A percentile compares a stretch with the other conserved stretches of the same genome.
phyloP scores from a whole-genome alignment of 1,140 invertebrate genomes.

The Phymastichus coffea region DNA sequence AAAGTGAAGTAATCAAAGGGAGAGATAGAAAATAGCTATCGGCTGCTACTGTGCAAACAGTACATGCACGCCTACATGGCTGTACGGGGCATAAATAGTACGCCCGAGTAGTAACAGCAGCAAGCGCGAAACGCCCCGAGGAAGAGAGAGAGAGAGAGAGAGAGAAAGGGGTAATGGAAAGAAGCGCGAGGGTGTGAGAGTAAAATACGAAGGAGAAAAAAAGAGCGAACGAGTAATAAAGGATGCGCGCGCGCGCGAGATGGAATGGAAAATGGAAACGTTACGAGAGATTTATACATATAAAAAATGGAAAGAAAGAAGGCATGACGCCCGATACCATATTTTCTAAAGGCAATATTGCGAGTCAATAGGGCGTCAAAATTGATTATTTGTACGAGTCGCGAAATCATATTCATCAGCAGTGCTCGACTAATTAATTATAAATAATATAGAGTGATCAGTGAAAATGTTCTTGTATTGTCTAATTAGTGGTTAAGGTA shows the following conservation, averaged over 20 bases:
- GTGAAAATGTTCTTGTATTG: too few species aligned
- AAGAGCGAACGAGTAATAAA: conserved; percentile 22
- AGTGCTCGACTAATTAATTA: too few species aligned
- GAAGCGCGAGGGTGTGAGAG: conserved; percentile 15
- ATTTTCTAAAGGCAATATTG: too few species aligned
- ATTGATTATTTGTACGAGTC: too few species aligned
- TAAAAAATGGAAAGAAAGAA: too few species aligned
- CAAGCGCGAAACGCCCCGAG: neutral
- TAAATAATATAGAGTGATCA: too few species aligned
- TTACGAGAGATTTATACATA: too few species aligned
- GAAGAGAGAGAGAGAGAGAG: conserved; percentile 21
- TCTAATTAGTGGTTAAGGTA: too few species aligned
- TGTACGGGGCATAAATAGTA: neutral
- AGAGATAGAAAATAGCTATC: conserved; percentile 22
- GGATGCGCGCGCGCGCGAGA: conserved; percentile 1
- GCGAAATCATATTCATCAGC: too few species aligned
- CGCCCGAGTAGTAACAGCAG: neutral
- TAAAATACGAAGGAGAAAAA: conserved; percentile 12
- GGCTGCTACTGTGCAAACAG: neutral
- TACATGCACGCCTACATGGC: neutral
- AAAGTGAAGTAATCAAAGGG: conserved; percentile 25
- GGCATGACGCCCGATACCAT: too few species aligned
- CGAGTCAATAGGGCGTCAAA: too few species aligned
- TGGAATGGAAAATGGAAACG: conserved; percentile 28
- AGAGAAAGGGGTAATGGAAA: conserved; percentile 11